Evolutionary conservation across 2,113 vertebrate species (phyloP), one percentile per base, ranked within the genome.

Genomic region (Rhagologus leucostigma): DNA sequence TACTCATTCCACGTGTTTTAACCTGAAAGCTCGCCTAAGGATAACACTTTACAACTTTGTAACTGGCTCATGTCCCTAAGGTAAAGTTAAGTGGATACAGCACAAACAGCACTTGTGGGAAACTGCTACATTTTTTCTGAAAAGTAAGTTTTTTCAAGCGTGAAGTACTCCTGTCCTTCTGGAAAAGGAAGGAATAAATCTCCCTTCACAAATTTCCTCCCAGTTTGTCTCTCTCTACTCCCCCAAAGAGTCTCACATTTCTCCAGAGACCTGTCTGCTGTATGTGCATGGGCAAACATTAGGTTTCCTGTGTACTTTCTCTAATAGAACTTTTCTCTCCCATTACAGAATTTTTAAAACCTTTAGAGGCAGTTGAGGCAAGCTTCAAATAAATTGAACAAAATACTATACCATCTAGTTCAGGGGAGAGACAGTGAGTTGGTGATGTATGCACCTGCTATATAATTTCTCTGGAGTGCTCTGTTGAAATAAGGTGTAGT

Each of bases 211-310:
- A 26, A 18, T 21, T 29, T 53, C n/a, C 18, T 67, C 29, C 24
- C 19, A 8, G 7, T 52, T 64, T 10, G 3, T 60, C 14, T 69
- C 24, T 27, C 6, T 32, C 32, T 64, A 0, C 6, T 92, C 4
- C 15, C 15, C 11, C 23, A 32, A 39, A 47, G 16, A 33, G 13
- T 37, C 19, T 70, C 13, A 20, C 1, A 1, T 19, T 63, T 87
- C 22, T 60, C 16, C 16, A 41, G 32, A 73, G 32, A 60, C 5
- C 2, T 59, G 22, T 49, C 6, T 20, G 24, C 42, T 13, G 0
- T 22, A 17, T 52, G 15, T 0, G 1, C 10, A 13, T 8, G 13
- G 21, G 19, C 30, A 35, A 68, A 37, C 3, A 2, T 32, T 37
- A 35, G 7, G 16, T 77, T 90, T 73, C 42, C 14, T 27, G 0